phyloP scores from a whole-genome alignment of 2,113 vertebrate genomes.

The Aldabrachelys gigantea region DNA sequence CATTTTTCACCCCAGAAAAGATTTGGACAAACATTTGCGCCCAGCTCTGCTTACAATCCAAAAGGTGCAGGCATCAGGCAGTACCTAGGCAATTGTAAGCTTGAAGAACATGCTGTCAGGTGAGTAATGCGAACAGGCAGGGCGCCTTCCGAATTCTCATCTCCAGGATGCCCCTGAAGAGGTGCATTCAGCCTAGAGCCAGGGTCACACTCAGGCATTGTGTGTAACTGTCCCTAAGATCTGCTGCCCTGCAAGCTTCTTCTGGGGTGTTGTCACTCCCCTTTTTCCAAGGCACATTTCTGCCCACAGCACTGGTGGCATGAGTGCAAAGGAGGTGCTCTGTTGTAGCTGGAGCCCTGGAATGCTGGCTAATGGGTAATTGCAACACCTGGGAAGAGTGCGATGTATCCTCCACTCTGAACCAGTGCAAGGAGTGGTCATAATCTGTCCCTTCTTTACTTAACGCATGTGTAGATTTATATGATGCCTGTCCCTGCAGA shows the following conservation, averaged over 20 bases:
- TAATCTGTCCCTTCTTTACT: neutral
- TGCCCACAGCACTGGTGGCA: too few species aligned
- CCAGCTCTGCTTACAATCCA: neutral
- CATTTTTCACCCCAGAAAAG: too few species aligned
- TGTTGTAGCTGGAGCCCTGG: neutral
- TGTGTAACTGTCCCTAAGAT: neutral
- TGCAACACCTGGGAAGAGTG: neutral
- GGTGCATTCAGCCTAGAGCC: neutral
- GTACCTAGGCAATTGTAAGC: neutral
- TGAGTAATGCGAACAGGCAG: neutral
- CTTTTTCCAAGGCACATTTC: too few species aligned
- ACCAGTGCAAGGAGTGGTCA: neutral
- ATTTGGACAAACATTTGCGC: too few species aligned
- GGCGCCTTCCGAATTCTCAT: neutral
- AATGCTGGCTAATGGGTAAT: neutral
- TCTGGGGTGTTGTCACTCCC: neutral
- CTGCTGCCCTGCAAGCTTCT: neutral
- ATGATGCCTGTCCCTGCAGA: neutral
- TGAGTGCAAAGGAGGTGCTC: neutral
- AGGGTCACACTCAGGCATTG: neutral
- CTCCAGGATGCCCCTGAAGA: neutral
- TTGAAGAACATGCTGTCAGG: neutral
- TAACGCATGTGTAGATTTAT: neutral
- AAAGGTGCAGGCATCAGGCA: neutral
- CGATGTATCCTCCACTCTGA: neutral